These are phyloP conservation scores for Hydrozoanthus tunicans DNA, from an alignment of 64 coral and sea anemone genomes.

Conservation along the genomic window DNA sequence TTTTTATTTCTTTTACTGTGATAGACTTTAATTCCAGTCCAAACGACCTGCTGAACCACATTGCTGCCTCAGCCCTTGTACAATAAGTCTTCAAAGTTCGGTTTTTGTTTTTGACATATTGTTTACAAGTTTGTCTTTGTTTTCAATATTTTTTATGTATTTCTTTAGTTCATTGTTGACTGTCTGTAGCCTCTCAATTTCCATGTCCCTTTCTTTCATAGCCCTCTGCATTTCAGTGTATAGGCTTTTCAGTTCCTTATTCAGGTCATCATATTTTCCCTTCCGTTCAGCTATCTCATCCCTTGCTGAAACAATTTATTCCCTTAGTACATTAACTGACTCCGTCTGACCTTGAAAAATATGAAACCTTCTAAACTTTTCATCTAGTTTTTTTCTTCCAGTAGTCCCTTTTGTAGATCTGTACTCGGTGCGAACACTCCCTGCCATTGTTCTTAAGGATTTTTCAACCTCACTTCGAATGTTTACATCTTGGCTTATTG, in stretches of 20 bases:
- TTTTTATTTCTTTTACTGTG: conserved; percentile 65
- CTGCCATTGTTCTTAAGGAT: conserved; percentile 62
- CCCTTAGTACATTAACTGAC: conserved; percentile 54
- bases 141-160: conserved; percentile 54
- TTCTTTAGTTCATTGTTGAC: conserved; percentile 50
- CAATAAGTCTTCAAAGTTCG: conserved; percentile 69
- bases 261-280: conserved; percentile 58
- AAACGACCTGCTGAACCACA: conserved; percentile 74
- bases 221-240: conserved; percentile 49
- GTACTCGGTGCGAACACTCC: conserved; percentile 62
- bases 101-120: conserved; percentile 72
- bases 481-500: conserved; percentile 46
- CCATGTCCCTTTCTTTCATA: conserved; percentile 54
- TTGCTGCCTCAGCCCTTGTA: conserved; percentile 58
- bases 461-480: conserved; percentile 51
- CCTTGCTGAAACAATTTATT: conserved; percentile 58
- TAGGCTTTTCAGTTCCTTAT: conserved; percentile 54
- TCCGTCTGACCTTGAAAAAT: conserved; percentile 64
- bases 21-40: conserved; percentile 51
- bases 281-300: conserved; percentile 52
- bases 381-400: conserved; percentile 66
- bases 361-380: conserved; percentile 45
- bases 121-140: conserved; percentile 54
- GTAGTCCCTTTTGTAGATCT: conserved; percentile 56
- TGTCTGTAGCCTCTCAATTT: conserved; percentile 54